Evolutionary conservation across 2,888 invertebrate genomes (phyloP), one percentile per base, ranked within the genome.

Genomic region (Osmoderma eremita): DNA sequence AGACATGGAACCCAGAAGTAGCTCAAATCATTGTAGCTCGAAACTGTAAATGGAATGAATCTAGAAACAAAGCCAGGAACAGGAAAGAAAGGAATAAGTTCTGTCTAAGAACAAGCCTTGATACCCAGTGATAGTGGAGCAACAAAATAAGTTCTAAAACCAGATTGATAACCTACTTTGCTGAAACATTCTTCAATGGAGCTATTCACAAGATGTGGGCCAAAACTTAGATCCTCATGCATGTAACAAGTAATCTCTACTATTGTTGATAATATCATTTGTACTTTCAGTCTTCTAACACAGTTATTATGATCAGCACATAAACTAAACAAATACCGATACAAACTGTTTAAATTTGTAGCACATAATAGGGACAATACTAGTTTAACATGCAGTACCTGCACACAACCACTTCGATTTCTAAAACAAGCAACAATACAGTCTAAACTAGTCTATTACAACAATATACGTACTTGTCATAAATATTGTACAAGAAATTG

Each of bases 221-320:
- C 89, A 82, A 88, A 90, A 30, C 86, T 85, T 17, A 84, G 83
- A 69, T 85, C 84, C 78, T 88, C 88, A 48, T 89, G 89, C 42
- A 91, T 80, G 78, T 88, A 88, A 71, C 85, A 84, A 75, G 87
- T 81, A 79, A 87, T 74, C 83, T 88, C 83, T 8, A 87, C 86
- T 22, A 92, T 82, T 78, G 89, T 88, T 15, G 84, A 82, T 68
- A 93, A 79, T 62, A 93, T 79, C 0, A 85, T 83, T 2, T 87
- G 85, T 56, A 93, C 81, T 36, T 88, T 83, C 58, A 86, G 84
- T 56, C 88, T 86, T 0, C 90, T 88, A 50, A 92, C 86, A 72
- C 90, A 91, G 39, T 90, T 89, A 77, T 92, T 92, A 75, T 92
- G 90, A 79, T 92, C 91, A 1, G 90, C 87, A 75, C 90, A 85